Conservation (phyloP, 1,140 invertebrate genomes). For the Lutraria rhynchaena region DNA sequence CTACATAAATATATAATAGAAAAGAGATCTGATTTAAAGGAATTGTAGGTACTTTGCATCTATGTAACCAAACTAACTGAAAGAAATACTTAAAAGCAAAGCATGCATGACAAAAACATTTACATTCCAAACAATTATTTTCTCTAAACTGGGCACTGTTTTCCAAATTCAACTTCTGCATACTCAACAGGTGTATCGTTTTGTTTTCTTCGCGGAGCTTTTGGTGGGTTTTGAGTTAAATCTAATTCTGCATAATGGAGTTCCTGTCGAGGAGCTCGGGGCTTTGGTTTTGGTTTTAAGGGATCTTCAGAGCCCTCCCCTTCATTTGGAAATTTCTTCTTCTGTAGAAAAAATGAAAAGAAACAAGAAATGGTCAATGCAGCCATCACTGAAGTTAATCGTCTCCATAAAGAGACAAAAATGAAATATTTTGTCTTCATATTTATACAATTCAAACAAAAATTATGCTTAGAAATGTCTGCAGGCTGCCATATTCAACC, state of each 20-base stretch:
- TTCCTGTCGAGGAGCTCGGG: slow-evolving; percentile 1
- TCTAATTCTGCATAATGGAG: slow-evolving; percentile 39
- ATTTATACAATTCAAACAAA: background rate
- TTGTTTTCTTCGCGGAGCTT: background rate
- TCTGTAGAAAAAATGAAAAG: slow-evolving; percentile 27
- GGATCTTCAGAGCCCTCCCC: slow-evolving; percentile 3
- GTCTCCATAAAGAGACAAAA: too few relatives aligned
- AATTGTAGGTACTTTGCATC: too few relatives aligned
- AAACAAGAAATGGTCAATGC: slow-evolving; percentile 16
- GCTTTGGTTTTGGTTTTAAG: slow-evolving; percentile 20
- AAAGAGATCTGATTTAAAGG: too few relatives aligned
- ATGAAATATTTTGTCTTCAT: too few relatives aligned
- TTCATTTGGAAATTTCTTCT: background rate
- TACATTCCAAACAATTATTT: too few relatives aligned
- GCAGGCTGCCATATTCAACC: slow-evolving; percentile 22
- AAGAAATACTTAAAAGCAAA: too few relatives aligned
- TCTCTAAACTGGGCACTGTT: background rate
- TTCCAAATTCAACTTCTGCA: slow-evolving; percentile 25
- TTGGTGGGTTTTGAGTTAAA: slow-evolving; percentile 10
- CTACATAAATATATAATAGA: too few relatives aligned
- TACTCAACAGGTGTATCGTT: slow-evolving; percentile 13
- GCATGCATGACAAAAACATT: too few relatives aligned
- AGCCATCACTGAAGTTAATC: background rate
- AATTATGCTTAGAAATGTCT: slow-evolving; percentile 14
- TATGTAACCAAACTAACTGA: too few relatives aligned